Evolutionary conservation across 64 coral and sea anemone genomes (phyloP).

Genomic region (Pocillopora damicornis): DNA sequence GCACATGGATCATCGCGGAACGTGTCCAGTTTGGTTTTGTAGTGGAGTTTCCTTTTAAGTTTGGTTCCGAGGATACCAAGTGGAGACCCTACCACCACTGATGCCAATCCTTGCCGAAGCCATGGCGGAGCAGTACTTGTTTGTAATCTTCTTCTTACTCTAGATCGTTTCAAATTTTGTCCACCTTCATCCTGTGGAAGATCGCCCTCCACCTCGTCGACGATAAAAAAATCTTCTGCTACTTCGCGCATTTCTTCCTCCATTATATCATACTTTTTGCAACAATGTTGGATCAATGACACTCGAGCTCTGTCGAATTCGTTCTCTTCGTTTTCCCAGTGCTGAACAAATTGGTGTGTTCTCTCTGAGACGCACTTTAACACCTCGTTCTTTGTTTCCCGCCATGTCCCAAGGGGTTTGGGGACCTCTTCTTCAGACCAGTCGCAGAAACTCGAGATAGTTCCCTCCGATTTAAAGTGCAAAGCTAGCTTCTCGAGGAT

Average conservation of each 20-base stretch:
- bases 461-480: background rate
- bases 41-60: background rate
- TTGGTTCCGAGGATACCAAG: background rate
- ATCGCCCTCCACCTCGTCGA: background rate
- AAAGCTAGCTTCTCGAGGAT: background rate
- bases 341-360: background rate
- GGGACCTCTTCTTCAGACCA: background rate
- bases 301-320: background rate
- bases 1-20: too few species aligned
- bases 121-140: background rate
- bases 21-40: background rate
- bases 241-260: background rate
- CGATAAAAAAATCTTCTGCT: background rate
- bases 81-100: slow-evolving; percentile 3
- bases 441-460: background rate
- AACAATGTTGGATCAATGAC: background rate
- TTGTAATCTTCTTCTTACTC: background rate
- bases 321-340: background rate
- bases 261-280: slow-evolving; percentile 9
- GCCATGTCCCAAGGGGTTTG: background rate
- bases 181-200: background rate
- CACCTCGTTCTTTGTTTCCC: background rate
- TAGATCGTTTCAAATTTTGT: too few species aligned
- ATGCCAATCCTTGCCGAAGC: slow-evolving; percentile 6
- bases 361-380: background rate